Evolutionary conservation across 2,797 vertebrate species (phyloP), one percentile per base, ranked within the genome.

Genomic region (Sternarchorhynchus goeldii): DNA sequence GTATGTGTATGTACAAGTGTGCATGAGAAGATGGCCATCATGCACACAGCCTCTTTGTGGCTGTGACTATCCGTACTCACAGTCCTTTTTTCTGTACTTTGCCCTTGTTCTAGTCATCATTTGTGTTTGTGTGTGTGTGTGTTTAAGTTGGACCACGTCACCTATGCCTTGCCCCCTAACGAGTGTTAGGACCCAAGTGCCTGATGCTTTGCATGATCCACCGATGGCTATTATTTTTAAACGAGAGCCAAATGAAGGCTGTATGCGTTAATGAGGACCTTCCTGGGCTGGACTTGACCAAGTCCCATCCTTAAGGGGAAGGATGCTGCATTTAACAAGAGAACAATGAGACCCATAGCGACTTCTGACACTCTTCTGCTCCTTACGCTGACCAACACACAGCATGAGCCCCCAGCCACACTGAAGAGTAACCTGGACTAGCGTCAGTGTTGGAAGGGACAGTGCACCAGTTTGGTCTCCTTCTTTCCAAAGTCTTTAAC

Each of bases 211-310:
- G 58, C 81, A 88, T 85, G 0, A 25, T 85, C 76, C 81, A 82
- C 85, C 4, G 53, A 80, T 60, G 83, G 68, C 87, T 86, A 90
- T 92, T 93, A 91, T 90, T 87, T 87, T 90, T 85, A 85, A 87
- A 84, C 85, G 20, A 83, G 70, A 72, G 29, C 78, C 67, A 25
- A 73, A 69, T 82, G 73, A 79, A 79, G 58, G 73, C 73, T 60
- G 34, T 69, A 72, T 60, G 53, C 73, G 6, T 58, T 87, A 89
- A 91, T 36, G 50, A 90, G 83, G 25, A 76, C 76, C 59, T 63
- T 34, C 7, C 20, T 65, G 64, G 21, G 75, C 80, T 81, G 82
- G 76, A 71, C 85, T 85, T 77, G 20, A 25, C 25, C 80, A 79
- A 74, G 77, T 87, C 73, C 71, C 69, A 25, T 50, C 18, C 36